phyloP scores from a whole-genome alignment of 2,888 invertebrate species.

The Apodemia hepburni region DNA sequence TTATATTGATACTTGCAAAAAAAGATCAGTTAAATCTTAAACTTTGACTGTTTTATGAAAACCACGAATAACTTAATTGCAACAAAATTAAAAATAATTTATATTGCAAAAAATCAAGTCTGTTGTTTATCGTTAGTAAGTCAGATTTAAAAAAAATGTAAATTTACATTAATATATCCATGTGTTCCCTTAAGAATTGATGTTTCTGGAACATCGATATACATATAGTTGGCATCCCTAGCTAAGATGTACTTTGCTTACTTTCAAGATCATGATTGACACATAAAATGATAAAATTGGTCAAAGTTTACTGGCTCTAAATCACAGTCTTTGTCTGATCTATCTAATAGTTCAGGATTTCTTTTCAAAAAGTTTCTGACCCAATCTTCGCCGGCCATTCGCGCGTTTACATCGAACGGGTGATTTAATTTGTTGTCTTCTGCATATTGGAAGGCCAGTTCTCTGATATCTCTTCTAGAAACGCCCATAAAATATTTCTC shows the following conservation, averaged over 20 bases:
- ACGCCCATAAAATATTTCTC: slow-evolving; percentile 73
- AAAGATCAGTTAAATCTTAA: background rate
- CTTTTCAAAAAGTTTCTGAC: slow-evolving; percentile 72
- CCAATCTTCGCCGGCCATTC: slow-evolving; percentile 77
- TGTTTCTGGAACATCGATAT: slow-evolving; percentile 8
- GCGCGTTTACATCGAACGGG: slow-evolving; percentile 67
- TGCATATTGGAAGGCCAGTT: slow-evolving; percentile 73
- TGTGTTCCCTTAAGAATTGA: background rate
- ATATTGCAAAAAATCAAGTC: background rate
- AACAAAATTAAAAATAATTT: background rate
- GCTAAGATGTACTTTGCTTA: background rate
- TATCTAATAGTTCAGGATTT: slow-evolving; percentile 65
- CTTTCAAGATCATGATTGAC: slow-evolving; percentile 61
- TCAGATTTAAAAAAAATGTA: no score
- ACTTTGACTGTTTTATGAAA: background rate
- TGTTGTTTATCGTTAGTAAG: background rate
- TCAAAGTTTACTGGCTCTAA: slow-evolving; percentile 73
- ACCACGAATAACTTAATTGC: background rate
- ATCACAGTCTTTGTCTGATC: slow-evolving; percentile 57
- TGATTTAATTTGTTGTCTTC: slow-evolving; percentile 67
- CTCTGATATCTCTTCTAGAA: slow-evolving; percentile 67
- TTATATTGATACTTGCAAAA: no score
- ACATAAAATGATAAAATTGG: slow-evolving; percentile 76
- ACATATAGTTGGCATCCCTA: slow-evolving; percentile 1
- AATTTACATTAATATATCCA: no score